Percentiles rank a stretch among this genome's conserved stretches.
These are phyloP conservation scores for Eupithecia insigniata DNA, from an alignment of 2,888 invertebrate species.

Conservation along the genomic window DNA sequence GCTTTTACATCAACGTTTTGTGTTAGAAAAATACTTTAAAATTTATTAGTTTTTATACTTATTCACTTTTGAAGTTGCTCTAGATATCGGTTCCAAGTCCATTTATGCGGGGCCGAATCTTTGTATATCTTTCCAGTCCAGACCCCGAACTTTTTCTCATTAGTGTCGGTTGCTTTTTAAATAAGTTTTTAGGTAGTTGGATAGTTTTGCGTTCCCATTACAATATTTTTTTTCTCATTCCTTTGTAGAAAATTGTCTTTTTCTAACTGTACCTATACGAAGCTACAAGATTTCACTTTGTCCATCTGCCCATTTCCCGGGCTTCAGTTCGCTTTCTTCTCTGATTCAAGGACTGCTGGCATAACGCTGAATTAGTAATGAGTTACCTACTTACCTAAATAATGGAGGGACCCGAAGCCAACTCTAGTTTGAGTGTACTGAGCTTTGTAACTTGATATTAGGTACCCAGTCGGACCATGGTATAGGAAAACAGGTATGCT, in stretches of 20 bases:
- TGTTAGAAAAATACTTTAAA: neutral
- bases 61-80: neutral
- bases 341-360: conserved; percentile 31
- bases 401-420: conserved; percentile 35
- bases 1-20: neutral
- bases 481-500: no score
- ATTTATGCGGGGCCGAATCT: neutral
- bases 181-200: neutral
- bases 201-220: neutral
- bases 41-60: neutral
- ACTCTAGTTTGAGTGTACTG: conserved; percentile 26
- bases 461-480: conserved; percentile 21
- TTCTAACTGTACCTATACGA: neutral
- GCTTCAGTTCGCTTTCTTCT: conserved; percentile 1
- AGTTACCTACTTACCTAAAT: conserved; percentile 23
- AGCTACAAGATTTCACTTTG: neutral
- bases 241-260: neutral
- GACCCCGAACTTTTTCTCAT: neutral
- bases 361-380: conserved; percentile 37
- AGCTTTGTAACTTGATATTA: conserved; percentile 23
- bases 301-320: neutral
- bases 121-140: neutral
- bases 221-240: neutral
- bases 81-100: neutral
- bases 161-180: neutral